These are phyloP conservation scores for Lepidocyrtinus sp. DNA, from an alignment of 2,888 invertebrate species.

Conservation along the genomic window DNA sequence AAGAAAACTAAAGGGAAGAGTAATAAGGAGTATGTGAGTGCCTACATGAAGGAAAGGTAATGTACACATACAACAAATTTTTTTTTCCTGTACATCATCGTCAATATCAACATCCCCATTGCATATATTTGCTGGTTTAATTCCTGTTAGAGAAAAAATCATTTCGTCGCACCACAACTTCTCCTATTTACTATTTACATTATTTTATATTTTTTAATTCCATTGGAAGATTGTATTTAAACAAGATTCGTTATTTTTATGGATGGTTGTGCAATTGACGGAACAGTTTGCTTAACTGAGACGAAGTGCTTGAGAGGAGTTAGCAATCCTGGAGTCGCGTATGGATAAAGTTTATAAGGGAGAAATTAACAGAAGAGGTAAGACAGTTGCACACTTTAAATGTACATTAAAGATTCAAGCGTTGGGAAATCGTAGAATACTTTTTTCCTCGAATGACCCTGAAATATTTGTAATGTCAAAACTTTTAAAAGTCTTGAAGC, in stretches of 20 bases:
- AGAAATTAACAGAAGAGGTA: conserved; percentile 65
- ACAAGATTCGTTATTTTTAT: not conserved
- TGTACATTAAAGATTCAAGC: no score
- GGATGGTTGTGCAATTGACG: not conserved
- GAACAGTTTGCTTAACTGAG: not conserved
- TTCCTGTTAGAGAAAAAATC: not conserved
- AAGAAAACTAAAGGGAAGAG: not conserved
- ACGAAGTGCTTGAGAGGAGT: not conserved
- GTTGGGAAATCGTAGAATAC: no score
- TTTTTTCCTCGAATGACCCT: no score
- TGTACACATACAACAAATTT: not conserved
- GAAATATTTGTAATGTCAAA: no score
- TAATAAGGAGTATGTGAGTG: not conserved
- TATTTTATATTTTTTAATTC: not conserved
- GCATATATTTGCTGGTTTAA: not conserved
- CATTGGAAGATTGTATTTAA: not conserved
- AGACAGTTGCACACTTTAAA: no score
- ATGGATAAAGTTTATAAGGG: conserved; percentile 65
- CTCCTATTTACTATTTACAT: not conserved
- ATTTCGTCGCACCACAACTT: not conserved
- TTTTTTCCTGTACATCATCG: not conserved
- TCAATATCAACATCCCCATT: not conserved
- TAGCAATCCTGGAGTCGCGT: conserved; percentile 53
- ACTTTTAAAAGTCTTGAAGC: no score
- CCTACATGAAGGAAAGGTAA: not conserved